Evolutionary conservation across 2,888 invertebrate genomes (phyloP).

Genomic region (Noctua comes): DNA sequence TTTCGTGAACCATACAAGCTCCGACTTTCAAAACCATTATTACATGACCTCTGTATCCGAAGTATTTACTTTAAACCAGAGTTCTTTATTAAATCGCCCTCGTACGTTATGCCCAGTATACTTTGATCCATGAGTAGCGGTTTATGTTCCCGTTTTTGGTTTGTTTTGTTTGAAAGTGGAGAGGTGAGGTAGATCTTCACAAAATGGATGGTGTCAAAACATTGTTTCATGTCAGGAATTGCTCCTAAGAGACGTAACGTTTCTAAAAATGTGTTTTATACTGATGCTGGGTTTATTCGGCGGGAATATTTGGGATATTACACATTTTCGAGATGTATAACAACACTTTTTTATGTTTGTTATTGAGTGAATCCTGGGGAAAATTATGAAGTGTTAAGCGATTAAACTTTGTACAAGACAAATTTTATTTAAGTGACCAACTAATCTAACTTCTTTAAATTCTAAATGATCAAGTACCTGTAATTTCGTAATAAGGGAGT

Average conservation of each 20-base stretch:
- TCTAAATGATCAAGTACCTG: neutral
- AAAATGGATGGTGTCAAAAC: conserved; percentile 63
- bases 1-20: conserved; percentile 67
- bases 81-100: conserved; percentile 55
- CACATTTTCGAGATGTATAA: conserved; percentile 59
- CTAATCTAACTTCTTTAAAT: neutral
- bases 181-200: conserved; percentile 57
- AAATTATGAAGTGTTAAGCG: conserved; percentile 36
- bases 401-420: conserved; percentile 31
- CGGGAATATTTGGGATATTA: conserved; percentile 65
- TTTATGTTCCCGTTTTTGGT: conserved; percentile 26
- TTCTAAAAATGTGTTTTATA: conserved; percentile 70
- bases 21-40: conserved; percentile 56
- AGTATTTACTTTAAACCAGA: conserved; percentile 40
- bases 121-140: conserved; percentile 42
- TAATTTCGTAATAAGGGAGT: neutral
- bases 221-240: conserved; percentile 73
- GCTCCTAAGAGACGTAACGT: conserved; percentile 68
- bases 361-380: conserved; percentile 33
- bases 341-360: conserved; percentile 47
- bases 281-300: conserved; percentile 66
- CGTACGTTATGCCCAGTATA: conserved; percentile 46
- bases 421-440: neutral
- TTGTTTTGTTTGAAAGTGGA: conserved; percentile 33
- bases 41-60: conserved; percentile 47